phyloP scores from a whole-genome alignment of 2,113 vertebrate genomes.

The Pelobates fuscus region DNA sequence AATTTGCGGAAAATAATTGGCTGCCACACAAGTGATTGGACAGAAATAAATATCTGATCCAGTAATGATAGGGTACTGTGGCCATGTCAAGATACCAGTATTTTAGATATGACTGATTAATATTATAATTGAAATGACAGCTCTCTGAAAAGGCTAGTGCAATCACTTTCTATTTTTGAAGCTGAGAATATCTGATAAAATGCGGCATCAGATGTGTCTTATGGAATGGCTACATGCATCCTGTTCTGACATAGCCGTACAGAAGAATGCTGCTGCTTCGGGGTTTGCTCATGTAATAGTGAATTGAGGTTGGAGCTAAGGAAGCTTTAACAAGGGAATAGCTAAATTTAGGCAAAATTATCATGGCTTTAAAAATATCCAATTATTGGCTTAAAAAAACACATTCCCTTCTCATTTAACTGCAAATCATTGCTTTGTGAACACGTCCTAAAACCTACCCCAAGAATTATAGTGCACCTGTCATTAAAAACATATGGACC shows the following conservation, averaged over 20 bases:
- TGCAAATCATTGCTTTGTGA: too few species aligned
- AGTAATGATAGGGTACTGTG: constrained; percentile 53
- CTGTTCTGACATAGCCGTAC: not conserved
- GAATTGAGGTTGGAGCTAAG: not conserved
- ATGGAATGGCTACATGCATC: constrained; percentile 12
- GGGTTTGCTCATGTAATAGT: too few species aligned
- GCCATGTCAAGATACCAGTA: constrained; percentile 44
- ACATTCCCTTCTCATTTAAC: too few species aligned
- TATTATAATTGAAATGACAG: constrained; percentile 49
- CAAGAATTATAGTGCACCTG: too few species aligned
- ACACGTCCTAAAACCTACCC: too few species aligned
- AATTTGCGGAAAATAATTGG: constrained; percentile 51
- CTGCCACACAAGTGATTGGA: constrained; percentile 52
- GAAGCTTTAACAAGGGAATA: too few species aligned
- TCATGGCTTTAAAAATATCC: too few species aligned
- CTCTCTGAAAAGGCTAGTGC: constrained; percentile 21
- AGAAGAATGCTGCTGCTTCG: not conserved
- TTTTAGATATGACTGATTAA: constrained; percentile 50
- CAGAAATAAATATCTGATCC: constrained; percentile 50
- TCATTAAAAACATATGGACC: too few species aligned
- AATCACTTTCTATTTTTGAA: constrained; percentile 36
- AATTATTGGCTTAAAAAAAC: too few species aligned
- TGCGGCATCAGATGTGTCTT: not conserved
- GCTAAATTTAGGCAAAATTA: too few species aligned
- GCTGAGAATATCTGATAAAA: constrained; percentile 19